phyloP scores from a whole-genome alignment of 2,113 vertebrate species.

The Meles meles region DNA sequence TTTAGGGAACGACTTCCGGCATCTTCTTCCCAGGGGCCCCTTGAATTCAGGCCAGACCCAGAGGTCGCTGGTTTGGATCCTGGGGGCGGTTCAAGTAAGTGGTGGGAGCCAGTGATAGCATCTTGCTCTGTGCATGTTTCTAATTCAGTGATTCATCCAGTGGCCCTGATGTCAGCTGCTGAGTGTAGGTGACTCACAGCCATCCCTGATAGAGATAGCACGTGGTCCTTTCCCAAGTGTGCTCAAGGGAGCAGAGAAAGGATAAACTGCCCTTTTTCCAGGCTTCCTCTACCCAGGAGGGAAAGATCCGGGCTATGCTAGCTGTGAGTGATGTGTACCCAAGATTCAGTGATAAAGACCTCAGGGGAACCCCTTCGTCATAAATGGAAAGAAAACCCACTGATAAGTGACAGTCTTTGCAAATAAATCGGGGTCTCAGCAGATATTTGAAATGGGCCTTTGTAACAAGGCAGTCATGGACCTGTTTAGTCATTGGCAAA shows the following conservation, averaged over 20 bases:
- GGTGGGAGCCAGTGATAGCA: constrained; percentile 11
- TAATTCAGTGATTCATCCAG: constrained; percentile 43
- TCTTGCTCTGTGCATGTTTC: neutral
- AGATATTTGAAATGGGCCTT: neutral
- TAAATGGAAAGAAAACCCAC: neutral
- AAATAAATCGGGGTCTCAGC: neutral
- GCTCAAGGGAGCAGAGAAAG: constrained; percentile 10
- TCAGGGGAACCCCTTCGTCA: neutral
- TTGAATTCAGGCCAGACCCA: constrained; percentile 24
- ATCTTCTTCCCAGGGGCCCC: constrained; percentile 22
- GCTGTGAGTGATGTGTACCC: neutral
- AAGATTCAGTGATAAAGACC: neutral
- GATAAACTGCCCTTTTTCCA: neutral
- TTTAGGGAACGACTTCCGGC: constrained; percentile 31
- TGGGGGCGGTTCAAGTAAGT: constrained; percentile 16
- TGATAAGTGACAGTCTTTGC: neutral
- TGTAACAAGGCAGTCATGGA: constrained; percentile 17
- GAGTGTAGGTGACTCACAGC: constrained; percentile 4
- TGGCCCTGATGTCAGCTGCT: neutral
- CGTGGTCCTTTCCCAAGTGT: constrained; percentile 13
- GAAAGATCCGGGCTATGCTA: neutral
- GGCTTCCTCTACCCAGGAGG: neutral
- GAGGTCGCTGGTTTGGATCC: neutral
- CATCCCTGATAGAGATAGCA: neutral
- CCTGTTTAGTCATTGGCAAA: constrained; percentile 12